Base-by-base conservation (phyloP, 2,797 vertebrate genomes). In the Catamblyrhynchus diadema region DNA sequence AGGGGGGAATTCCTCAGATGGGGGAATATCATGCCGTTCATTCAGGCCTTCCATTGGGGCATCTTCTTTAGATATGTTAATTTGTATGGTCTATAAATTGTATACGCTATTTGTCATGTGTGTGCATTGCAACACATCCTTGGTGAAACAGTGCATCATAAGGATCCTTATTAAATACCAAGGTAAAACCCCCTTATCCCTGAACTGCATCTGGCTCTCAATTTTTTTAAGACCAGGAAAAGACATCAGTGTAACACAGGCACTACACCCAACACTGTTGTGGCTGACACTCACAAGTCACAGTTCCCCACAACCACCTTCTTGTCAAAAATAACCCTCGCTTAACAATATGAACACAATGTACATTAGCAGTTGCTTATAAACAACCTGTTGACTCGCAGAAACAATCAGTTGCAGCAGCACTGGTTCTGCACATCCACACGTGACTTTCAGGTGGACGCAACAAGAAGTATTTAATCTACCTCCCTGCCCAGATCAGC, bases 91-190 rank as follows among this genome's bases (percentile, higher is more conserved):
- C 33, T 73, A 24, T 37, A 73, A 59, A 59, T 59, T 73, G 21
- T 14, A 19, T 32, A 24, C 1, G 2, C 0, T 0, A 73, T 47
- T 23, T 59, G 32, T 47, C 8, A 18, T 37, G 27, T 47, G 21
- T 45, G 27, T 32, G 16, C 42, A 24, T 47, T 59, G 54, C 7
- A 3, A 10, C 17, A 4, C 12, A 47, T 47, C 21, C 16, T 59
- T 59, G 33, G 15, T 0, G 0, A 45, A 57, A 30, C 0, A 1
- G 54, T 47, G n/a, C 15, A 37, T 9, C 15, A 19, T 32, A 59
- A 73, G 27, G 33, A 32, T 47, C 33, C 21, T 59, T 25, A 15
- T 12, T 59, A 74, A 37, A 73, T 32, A 37, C 16, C 2, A 1
- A 24, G 21, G 16, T 24, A 59, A 42, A 62, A 44, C 19, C 2